Evolutionary conservation across 2,113 vertebrate species (phyloP), one percentile per base, ranked within the genome.

Genomic region (Vimba vimba): DNA sequence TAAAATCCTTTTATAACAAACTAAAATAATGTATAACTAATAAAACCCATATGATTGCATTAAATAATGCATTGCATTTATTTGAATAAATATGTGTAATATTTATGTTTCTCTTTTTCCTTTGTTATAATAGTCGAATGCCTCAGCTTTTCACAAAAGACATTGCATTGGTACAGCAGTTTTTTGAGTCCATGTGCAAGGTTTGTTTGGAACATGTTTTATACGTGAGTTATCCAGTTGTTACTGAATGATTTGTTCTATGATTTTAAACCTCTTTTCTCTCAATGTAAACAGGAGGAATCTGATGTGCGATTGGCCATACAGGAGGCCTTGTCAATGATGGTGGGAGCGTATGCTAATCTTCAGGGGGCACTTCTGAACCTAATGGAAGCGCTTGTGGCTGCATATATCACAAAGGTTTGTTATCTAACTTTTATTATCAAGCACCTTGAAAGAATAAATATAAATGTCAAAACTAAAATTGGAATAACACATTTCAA

Each of bases 101-200:
- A 10, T 23, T 1, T 69, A 23, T 23, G 43, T 76, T 80, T 59
- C 47, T 73, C 17, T 73, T 64, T 85, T 79, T 19, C 62, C 9
- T 83, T 27, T 68, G 33, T 66, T 30, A 57, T 10, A 10, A 75
- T 90, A 99, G 98, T 89, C 98, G 98, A 86, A 97, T 99, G 97
- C 98, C 98, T 4, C 97, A 99, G 91, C 96, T 99, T 68, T 99
- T 99, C 91, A 98, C 97, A 23, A 99, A 99, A 94, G 98, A 99
- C 89, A 97, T 99, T 87, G 98, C 98, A 9, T 94, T 99, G 52
- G 97, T 99, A 43, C 98, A 99, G 91, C 98, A 99, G 93, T 99
- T 99, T 87, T 99, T 99, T 91, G 98, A 99, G 94, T 98, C 98
- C 86, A 95, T 99, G 77, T 98, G 97, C 87, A 99, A 99, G 97